Base-by-base conservation (phyloP, 2,797 vertebrate genomes). In the Acridotheres tristis region DNA sequence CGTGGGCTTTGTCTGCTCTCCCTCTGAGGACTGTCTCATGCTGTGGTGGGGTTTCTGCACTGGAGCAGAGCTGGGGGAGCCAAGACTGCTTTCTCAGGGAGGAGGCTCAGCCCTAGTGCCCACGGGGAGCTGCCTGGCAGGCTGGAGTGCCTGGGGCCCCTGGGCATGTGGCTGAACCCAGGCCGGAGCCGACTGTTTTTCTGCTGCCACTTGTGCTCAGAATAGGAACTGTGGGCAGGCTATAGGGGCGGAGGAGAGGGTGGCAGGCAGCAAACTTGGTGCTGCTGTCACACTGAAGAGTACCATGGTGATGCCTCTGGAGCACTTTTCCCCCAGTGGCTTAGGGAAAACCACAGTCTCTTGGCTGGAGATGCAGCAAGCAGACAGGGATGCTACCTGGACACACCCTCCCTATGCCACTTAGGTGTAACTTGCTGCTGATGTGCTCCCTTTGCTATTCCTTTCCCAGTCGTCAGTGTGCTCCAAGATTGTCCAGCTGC, bases 401-500 rank as follows among this genome's bases (percentile, higher is more conserved):
- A 13, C 11, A 34, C 30, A 10, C 59, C 18, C 15, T 67, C 38
- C 21, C 20, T 43, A 9, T 5, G 3, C 3, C 4, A 16, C 55
- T 65, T 16, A 43, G 38, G 7, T 18, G 25, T 42, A 8, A 1
- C 55, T 67, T 72, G 47, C 76, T 10, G 9, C 76, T 95, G 67
- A 96, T 73, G 48, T 53, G 38, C 19, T 11, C 45, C 36, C 65
- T 91, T 91, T 69, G 88, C 57, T 88, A 2, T 57, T 82, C 66
- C 66, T 91, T 84, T 43, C 43, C 3, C 97, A 99, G 99, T 99
- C 99, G 0, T 99, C 99, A 0, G 99, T 99, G 10, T 99, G 99
- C 67, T 98, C 98, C 88, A 99, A 99, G 97, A 99, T 99, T 3
- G 99, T 99, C 96, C 99, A 99, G 97, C 98, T 99, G 93, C 98